Evolutionary conservation across 2,797 vertebrate species (phyloP), one percentile per base, ranked within the genome.

Genomic region (Phataginus tetradactyla): DNA sequence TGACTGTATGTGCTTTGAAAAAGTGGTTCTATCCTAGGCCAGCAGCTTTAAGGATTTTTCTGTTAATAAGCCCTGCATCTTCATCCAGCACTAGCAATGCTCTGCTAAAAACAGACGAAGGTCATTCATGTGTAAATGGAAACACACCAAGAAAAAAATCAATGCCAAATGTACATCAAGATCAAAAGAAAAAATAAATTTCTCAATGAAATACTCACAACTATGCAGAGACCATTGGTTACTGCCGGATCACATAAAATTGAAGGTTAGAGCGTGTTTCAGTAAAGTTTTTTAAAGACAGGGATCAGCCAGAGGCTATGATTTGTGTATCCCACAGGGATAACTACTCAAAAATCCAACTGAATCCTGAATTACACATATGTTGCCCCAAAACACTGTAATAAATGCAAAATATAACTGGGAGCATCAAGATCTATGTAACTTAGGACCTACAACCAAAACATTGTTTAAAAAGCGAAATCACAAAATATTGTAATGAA

Each of bases 31-130:
- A 45, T 95, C 23, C 63, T 66, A 81, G 96, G 75, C 94, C 97
- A 93, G 92, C 96, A 92, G 95, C 94, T 97, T 98, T 97, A 98
- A 98, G 97, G 98, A 97, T 98, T 98, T 98, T 98, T 98, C 98
- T 95, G 71, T 97, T 98, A 95, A 96, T 96, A 98, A 98, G 95
- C 96, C 87, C 97, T 95, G 97, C 90, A 1, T 98, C 98, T 97
- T 98, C 97, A 98, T 97, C 97, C 97, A 98, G 96, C 94, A 98
- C 91, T 61, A 91, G 74, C 86, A 86, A 68, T 85, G 37, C 92
- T 51, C 95, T 96, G 94, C 95, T 98, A 95, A 95, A 98, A 97
- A 96, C 97, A 95, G 93, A 96, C 95, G 97, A 98, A 98, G 97
- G 98, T 98, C 97, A 98, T 98, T 98, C 97, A 95, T 98, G 98